Base-by-base conservation (phyloP, 2,888 invertebrate genomes). In the Cheilosia scutellata region DNA sequence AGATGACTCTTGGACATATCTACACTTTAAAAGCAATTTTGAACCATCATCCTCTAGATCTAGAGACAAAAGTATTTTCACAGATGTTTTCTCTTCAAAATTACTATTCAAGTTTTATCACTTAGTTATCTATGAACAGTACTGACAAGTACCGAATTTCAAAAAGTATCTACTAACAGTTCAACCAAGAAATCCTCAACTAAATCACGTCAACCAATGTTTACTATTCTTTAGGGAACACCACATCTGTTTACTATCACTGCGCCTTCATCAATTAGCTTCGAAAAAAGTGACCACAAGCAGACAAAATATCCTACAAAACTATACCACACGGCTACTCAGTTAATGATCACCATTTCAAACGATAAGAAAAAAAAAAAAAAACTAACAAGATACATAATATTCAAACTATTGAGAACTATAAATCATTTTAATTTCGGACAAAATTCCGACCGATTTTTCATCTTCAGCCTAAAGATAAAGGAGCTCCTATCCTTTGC, bases 401-500 rank as follows among this genome's bases (percentile, higher is more conserved):
- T 27, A 66, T 44, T 62, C 58, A 40, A 49, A 40, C 58, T 77
- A 63, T 58, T 44, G 44, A 71, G 27, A 47, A 65, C 65, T 71
- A 82, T 82, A 82, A 77, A 82, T 82, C 82, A 82, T 77, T 65
- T 65, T 70, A 31, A 42, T 75, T 57, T 75, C 68, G 49, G 25
- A 55, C 71, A 49, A 70, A 63, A 49, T 16, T 20, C 53, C 57
- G 33, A 62, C 76, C 76, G 63, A 82, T 76, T 76, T 70, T 71
- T 82, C 70, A 82, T 76, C 63, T 65, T 29, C 51, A 40, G 13
- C n/a, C 58, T 7, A 51, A 58, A 71, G 71, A 58, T 71, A 60
- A 70, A 70, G 58, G 33, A 47, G 29, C 42, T 51, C 11, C 4
- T 9, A 33, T 74, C 44, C 42, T 25, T 25, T 11, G 40, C 13